Base-by-base conservation (phyloP, 2,113 vertebrate genomes). In the Apistogramma diplotaenia region DNA sequence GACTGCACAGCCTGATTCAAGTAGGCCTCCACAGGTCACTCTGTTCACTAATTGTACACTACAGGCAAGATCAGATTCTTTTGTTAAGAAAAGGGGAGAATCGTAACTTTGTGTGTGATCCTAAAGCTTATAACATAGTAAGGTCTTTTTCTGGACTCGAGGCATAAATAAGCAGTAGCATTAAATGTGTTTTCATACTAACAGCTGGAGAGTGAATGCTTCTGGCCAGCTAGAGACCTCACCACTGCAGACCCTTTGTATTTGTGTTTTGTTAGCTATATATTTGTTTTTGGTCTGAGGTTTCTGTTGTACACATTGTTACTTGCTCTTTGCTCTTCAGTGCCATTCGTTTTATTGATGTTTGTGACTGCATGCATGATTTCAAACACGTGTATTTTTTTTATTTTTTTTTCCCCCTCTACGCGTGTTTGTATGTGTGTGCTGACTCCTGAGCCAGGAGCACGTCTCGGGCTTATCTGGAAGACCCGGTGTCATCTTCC, bases 1-100 rank as follows among this genome's bases (percentile, higher is more conserved):
- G n/a, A 83, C 79, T 57, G 37, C 74, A n/a, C 74, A 81, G 76
- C 71, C 43, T 80, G 55, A 82, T 78, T 82, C 75, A 82, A 82
- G 72, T 62, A 29, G 59, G 91, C 90, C 88, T 85, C 65, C 71
- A 74, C 86, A 86, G 86, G 87, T 92, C 81, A 78, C 79, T 43
- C 46, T 88, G 79, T 87, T 91, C 78, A 77, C 85, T 90, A 90
- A 91, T 92, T 90, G 78, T 85, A 74, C 83, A 67, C 86, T 78
- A 73, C 75, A 83, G 73, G 78, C 80, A 74, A 75, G 78, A 88
- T 83, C 74, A 72, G 67, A 86, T 87, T 85, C 49, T 89, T 79
- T 74, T 79, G 85, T 87, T 71, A 79, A 74, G 79, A 70, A 80
- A 83, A 77, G 79, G 81, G 77, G 46, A 83, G 51, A 81, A 57